Base-by-base conservation (phyloP, 1,140 invertebrate genomes). In the Drosophila hydei region DNA sequence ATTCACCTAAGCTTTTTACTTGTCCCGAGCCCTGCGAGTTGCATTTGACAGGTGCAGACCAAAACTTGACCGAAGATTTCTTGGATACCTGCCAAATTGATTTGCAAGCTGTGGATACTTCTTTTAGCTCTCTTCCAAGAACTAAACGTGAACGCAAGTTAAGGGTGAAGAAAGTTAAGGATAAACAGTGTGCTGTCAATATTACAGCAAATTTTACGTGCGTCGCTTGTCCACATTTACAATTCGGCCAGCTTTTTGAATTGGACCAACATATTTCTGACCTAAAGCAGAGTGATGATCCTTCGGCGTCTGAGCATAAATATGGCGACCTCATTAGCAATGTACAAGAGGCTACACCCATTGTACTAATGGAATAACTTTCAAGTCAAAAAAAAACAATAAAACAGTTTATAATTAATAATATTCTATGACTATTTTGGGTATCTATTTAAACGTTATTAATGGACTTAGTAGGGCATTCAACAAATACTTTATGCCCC, bases 401-500 rank as follows among this genome's bases (percentile, higher is more conserved):
- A 43, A 64, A 64, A 55, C 36, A 45, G 8, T 63, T 54, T 38
- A 40, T 42, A 16, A 30, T 30, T 64, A 64, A 12, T 58, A 43
- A 38, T 50, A 11, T 52, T 30, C 3, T 12, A 30, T 4, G n/a
- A 11, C 23, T 43, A 19, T 21, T 12, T 9, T 50, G 11, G 6
- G 25, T 5, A 8, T 6, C 74, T 92, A 96, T 91, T 95, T 95
- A 81, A 96, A 95, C 77, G 95, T 94, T 69, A 96, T 93, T 38
- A 96, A 92, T 7, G 95, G 95, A 93, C 95, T 96, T 27, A 96
- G 93, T 59, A 96, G 69, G 75, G 96, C 95, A 92, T 96, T 96
- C 7, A 96, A 90, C 60, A 96, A 93, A 92, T 95, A 94, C 77
- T 96, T 96, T 7, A 94, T 87, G 1, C 95, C 95, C 0, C 94